Evolutionary conservation across 2,113 vertebrate species (phyloP).

Genomic region (Cnemophilus loriae): DNA sequence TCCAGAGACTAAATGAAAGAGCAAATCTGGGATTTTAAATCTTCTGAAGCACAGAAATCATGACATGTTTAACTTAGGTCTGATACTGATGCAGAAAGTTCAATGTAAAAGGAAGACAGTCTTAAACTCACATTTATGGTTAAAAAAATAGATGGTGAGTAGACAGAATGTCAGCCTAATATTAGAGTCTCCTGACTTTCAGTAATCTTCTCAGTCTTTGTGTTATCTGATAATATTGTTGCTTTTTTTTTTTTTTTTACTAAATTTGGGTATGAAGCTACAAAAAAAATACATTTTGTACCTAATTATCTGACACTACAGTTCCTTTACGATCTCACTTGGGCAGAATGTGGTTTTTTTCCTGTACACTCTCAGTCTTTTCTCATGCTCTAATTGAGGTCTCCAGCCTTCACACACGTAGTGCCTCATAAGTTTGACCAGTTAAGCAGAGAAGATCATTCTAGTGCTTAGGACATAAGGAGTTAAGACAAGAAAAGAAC

Average conservation of each 20-base stretch:
- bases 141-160: conserved; percentile 29
- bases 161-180: conserved; percentile 27
- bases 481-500: conserved; percentile 34
- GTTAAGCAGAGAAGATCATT: conserved; percentile 50
- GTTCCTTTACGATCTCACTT: conserved; percentile 1
- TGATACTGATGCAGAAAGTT: conserved; percentile 23
- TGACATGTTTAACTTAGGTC: conserved; percentile 1
- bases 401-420: conserved; percentile 14
- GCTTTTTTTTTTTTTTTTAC: not conserved
- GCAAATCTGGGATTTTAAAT: not conserved
- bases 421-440: conserved; percentile 46
- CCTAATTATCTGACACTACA: not conserved
- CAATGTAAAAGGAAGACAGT: conserved; percentile 37
- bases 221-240: not conserved
- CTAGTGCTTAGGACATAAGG: conserved; percentile 18
- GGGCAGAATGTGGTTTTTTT: not conserved
- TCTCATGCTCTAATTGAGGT: conserved; percentile 31
- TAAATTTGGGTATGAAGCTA: not conserved
- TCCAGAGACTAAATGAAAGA: conserved; percentile 37
- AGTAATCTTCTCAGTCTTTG: not conserved
- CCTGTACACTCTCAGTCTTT: conserved; percentile 36
- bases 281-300: not conserved
- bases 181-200: not conserved
- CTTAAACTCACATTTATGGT: conserved; percentile 29
- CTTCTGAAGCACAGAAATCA: conserved; percentile 46